A percentile compares a stretch with the other conserved stretches of the same genome.
Conservation (phyloP, 2,113 vertebrate genomes). For the Semicossyphus pulcher region DNA sequence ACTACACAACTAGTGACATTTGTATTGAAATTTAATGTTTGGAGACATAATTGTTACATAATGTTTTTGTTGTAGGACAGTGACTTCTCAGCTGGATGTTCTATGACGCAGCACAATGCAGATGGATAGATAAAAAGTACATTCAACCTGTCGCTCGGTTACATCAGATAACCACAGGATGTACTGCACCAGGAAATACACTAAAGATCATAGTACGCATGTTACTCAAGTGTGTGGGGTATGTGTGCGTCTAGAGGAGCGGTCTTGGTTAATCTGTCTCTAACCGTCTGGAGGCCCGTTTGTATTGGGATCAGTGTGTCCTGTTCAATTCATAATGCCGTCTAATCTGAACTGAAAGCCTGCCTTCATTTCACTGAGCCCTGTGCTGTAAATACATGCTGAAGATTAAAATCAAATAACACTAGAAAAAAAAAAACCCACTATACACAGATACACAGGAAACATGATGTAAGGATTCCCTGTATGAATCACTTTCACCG, state of each 20-base stretch:
- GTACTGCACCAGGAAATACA: neutral
- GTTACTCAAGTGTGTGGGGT: neutral
- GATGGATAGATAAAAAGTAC: neutral
- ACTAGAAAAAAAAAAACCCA: neutral
- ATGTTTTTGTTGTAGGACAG: neutral
- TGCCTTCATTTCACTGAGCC: neutral
- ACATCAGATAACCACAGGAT: neutral
- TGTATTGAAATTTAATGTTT: neutral
- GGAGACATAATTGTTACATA: neutral
- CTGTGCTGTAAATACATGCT: neutral
- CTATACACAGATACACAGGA: neutral
- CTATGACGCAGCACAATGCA: neutral
- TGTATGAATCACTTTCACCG: slow-evolving; percentile 48
- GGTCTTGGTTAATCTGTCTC: slow-evolving; percentile 34
- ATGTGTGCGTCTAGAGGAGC: neutral
- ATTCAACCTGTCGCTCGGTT: neutral
- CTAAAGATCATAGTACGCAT: neutral
- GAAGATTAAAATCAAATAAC: neutral
- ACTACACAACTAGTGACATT: neutral
- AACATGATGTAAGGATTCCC: neutral
- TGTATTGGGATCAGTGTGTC: slow-evolving; percentile 17
- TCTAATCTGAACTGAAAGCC: slow-evolving; percentile 53
- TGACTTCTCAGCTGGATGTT: neutral
- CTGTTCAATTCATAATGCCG: slow-evolving; percentile 46
- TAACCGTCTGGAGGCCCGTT: slow-evolving; percentile 20